Evolutionary conservation across 2,888 invertebrate genomes (phyloP).

Genomic region (Fissipunctia ypsillon): DNA sequence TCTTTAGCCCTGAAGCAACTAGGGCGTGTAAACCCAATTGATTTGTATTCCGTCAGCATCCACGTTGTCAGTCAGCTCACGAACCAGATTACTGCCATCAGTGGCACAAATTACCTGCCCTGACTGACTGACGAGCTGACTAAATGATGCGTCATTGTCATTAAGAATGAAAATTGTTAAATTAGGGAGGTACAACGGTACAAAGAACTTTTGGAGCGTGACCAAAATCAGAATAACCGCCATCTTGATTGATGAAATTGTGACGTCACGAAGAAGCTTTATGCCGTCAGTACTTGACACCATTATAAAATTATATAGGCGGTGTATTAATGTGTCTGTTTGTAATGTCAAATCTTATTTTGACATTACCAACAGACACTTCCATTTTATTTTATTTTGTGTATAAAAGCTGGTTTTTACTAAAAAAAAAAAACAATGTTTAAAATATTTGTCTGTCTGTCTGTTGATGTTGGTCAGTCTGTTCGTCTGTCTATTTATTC

Average conservation of each 20-base stretch:
- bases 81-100: slow-evolving; percentile 50
- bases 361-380: too few relatives aligned
- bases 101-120: slow-evolving; percentile 19
- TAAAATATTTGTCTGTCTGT: too few relatives aligned
- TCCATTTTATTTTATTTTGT: too few relatives aligned
- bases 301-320: too few relatives aligned
- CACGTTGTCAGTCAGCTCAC: slow-evolving; percentile 42
- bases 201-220: background rate
- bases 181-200: background rate
- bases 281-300: too few relatives aligned
- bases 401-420: too few relatives aligned
- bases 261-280: too few relatives aligned
- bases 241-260: background rate
- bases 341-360: too few relatives aligned
- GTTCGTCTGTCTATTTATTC: too few relatives aligned
- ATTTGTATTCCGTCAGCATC: slow-evolving; percentile 46
- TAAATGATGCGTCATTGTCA: background rate
- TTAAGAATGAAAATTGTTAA: background rate
- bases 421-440: too few relatives aligned
- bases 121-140: slow-evolving; percentile 21
- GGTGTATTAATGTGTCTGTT: too few relatives aligned
- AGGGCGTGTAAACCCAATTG: slow-evolving; percentile 16
- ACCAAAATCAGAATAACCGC: background rate
- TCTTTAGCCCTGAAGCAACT: background rate
- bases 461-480: too few relatives aligned